Evolutionary conservation across 1,140 invertebrate species (phyloP), one percentile per base, ranked within the genome.

Genomic region (Drosophila paulistorum): DNA sequence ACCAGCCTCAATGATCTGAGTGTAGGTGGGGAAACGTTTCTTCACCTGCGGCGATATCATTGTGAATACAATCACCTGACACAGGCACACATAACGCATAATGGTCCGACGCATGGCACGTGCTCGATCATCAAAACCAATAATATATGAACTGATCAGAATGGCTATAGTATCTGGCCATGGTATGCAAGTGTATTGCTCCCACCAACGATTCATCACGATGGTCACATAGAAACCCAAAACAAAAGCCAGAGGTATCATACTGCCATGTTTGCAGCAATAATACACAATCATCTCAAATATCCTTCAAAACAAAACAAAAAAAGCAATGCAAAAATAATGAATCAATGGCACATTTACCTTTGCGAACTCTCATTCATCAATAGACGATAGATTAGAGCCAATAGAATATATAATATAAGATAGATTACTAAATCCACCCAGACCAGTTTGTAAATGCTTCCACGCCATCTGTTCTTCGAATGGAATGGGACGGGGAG

Each of bases 391-490:
- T 99, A 99, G 41, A 95, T 94, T 41, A 98, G 92, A 90, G 97
- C 98, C 71, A 99, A 95, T 45, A 94, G 77, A 85, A 96, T 95
- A 93, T 98, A 99, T 35, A 96, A 79, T 51, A 94, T 85, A 75
- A 97, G 91, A 92, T 98, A 99, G 4, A 96, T 94, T 60, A 98
- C 77, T 17, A 98, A 94, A 93, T 99, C 98, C 66, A 96, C 94
- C 96, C 97, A 99, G 61, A 99, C 95, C 72, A 99, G 93, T 93
- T 99, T 99, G 94, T 99, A 99, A 63, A 99, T 97, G 84, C 98
- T 99, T 41, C 98, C 98, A 79, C 95, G 94, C 98, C 98, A 99
- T 95, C 97, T 97, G 94, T 39, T 3, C 11, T 13, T 11, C 10
- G 35, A 11, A 5, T 17, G 17, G 17, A 17, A 17, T 17, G 17